Evolutionary conservation across 2,113 vertebrate genomes (phyloP), one percentile per base, ranked within the genome.

Genomic region (Vulpes vulpes): DNA sequence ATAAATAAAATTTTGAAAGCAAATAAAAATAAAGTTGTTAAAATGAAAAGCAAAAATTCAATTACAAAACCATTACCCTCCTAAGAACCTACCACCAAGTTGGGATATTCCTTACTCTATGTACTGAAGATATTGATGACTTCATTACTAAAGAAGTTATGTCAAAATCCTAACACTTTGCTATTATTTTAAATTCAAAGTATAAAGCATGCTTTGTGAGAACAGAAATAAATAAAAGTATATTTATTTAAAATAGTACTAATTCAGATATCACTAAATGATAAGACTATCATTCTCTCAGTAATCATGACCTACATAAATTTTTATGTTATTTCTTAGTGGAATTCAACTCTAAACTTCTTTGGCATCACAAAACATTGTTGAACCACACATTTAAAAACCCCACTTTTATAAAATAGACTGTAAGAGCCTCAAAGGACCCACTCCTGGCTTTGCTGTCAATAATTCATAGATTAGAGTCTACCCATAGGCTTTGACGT

Each of bases 381-480:
- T 55, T 35, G 78, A 94, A 82, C 27, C 27, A 69, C 53, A 67
- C 38, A 69, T 82, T 96, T 55, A 55, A 86, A 92, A 88, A 73
- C 74, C 3, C 11, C 35, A 80, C 20, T 87, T 86, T 94, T 57
- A 94, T 20, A 82, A 95, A 64, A 94, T 43, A 96, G 53, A 92
- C 5, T 64, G 9, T 38, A 88, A 94, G 8, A 74, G 35, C 67
- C 73, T 96, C 94, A 92, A 35, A 91, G 83, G 64, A 88, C 17
- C 8, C 57, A 49, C 17, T 22, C 38, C 79, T 81, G 51, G 38
- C 38, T 73, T 73, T 80, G 5, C 35, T 79, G 78, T 71, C 71
- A 94, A 89, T 91, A 95, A 89, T 82, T 93, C 43, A 91, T 86
- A 65, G 59, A 82, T 78, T 71, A 76, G 25, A 84, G 22, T 92